Evolutionary conservation across 2,888 invertebrate genomes (phyloP).

Genomic region (Ommatoiulus sabulosus): DNA sequence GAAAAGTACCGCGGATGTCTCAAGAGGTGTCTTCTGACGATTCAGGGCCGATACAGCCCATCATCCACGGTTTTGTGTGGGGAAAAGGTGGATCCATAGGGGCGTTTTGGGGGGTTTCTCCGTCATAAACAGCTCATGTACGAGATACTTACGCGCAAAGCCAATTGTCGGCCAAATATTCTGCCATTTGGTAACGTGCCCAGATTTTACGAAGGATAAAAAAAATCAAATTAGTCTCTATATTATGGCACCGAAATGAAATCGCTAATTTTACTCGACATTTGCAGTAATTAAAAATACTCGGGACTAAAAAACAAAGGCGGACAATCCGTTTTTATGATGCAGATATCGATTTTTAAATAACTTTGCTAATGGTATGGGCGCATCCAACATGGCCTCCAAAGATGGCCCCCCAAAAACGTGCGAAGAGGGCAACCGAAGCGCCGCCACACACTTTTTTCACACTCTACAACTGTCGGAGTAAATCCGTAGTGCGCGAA

Average conservation of each 20-base stretch:
- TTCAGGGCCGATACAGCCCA: background rate
- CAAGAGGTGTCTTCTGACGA: background rate
- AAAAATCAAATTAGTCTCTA: background rate
- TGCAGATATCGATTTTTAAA: background rate
- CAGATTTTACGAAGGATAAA: background rate
- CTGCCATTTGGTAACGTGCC: constrained; percentile 1
- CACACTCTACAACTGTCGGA: background rate
- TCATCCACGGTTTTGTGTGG: background rate
- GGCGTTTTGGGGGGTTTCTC: background rate
- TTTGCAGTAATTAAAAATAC: constrained; percentile 4
- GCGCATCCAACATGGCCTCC: background rate
- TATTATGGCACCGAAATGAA: background rate
- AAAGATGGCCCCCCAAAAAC: background rate
- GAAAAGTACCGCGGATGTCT: background rate
- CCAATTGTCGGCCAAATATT: background rate
- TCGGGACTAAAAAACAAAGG: background rate
- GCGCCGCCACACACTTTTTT: background rate
- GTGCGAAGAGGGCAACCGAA: background rate
- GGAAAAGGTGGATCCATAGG: background rate
- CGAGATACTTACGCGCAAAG: constrained; percentile 7
- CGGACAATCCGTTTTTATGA: background rate
- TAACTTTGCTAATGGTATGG: background rate
- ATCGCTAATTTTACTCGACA: background rate
- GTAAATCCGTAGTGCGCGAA: background rate
- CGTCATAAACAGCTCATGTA: background rate